These are phyloP conservation scores for Nerophis lumbriciformis DNA, from an alignment of 2,113 vertebrate species.

Conservation along the genomic window DNA sequence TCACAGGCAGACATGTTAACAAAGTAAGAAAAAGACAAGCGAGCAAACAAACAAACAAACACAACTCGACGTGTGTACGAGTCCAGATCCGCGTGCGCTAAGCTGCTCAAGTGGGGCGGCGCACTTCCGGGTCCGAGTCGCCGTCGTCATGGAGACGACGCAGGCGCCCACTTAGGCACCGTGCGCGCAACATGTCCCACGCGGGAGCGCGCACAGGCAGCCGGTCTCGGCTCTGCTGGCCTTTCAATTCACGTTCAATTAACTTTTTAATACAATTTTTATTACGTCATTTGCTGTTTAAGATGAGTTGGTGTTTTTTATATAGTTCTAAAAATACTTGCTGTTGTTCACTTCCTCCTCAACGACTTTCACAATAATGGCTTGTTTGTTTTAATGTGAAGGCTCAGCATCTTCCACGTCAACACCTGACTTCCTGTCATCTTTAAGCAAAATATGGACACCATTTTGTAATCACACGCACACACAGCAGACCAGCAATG, in stretches of 20 bases:
- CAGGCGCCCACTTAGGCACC: background rate
- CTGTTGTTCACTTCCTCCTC: no score
- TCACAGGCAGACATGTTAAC: background rate
- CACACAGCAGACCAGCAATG: constrained; percentile 29
- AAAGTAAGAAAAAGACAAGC: background rate
- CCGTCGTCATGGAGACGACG: constrained; percentile 1
- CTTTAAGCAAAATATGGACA: no score
- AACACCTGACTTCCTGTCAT: no score
- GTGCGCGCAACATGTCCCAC: background rate
- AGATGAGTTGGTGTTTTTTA: no score
- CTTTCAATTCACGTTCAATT: no score
- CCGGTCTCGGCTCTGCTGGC: background rate
- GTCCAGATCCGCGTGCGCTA: background rate
- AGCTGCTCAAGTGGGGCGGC: background rate
- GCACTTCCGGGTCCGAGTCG: background rate
- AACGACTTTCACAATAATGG: no score
- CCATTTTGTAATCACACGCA: background rate
- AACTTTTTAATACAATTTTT: no score
- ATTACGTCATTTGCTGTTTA: no score
- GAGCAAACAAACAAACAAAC: background rate
- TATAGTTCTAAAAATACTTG: no score
- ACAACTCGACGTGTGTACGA: background rate
- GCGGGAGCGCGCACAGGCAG: background rate
- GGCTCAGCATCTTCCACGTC: no score
- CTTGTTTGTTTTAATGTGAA: no score